These are phyloP conservation scores for Alloplasta piceator DNA, from an alignment of 2,888 invertebrate species.

Conservation along the genomic window DNA sequence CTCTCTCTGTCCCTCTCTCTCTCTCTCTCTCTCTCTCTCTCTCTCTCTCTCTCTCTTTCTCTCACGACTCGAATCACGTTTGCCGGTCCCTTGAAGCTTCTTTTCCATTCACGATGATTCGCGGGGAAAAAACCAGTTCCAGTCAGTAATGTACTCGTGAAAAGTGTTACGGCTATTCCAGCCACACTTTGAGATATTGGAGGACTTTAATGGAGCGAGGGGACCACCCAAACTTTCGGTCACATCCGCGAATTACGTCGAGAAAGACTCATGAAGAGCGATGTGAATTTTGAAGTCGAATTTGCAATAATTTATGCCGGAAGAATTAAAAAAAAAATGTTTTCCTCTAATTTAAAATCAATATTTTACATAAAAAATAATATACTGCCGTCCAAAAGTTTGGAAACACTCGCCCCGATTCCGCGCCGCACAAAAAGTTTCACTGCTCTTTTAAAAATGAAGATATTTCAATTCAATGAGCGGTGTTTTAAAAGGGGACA, in stretches of 20 bases:
- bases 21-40: too few relatives aligned
- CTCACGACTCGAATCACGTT: constrained; percentile 3
- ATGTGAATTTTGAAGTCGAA: neutral
- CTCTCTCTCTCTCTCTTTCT: too few relatives aligned
- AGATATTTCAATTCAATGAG: too few relatives aligned
- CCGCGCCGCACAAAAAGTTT: too few relatives aligned
- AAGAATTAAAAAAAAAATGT: neutral
- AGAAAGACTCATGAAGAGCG: neutral
- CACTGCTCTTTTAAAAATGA: too few relatives aligned
- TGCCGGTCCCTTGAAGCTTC: constrained; percentile 17
- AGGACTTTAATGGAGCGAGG: neutral
- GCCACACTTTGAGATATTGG: neutral
- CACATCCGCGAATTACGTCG: neutral
- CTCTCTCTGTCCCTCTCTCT: constrained; percentile 1
- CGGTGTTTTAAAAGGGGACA: too few relatives aligned
- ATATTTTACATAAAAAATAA: neutral
- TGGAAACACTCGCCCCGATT: too few relatives aligned
- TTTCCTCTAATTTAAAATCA: neutral
- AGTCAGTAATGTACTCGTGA: constrained; percentile 30
- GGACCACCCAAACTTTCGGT: neutral
- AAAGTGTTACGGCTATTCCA: constrained; percentile 18
- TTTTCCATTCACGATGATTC: constrained; percentile 8
- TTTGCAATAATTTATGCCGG: neutral
- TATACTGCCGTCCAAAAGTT: too few relatives aligned
- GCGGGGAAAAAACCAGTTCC: neutral